Percentiles rank a stretch among this genome's conserved stretches.
phyloP scores from a whole-genome alignment of 53 echinoderm and acorn worm genomes.

The Temnopleurus reevesii region DNA sequence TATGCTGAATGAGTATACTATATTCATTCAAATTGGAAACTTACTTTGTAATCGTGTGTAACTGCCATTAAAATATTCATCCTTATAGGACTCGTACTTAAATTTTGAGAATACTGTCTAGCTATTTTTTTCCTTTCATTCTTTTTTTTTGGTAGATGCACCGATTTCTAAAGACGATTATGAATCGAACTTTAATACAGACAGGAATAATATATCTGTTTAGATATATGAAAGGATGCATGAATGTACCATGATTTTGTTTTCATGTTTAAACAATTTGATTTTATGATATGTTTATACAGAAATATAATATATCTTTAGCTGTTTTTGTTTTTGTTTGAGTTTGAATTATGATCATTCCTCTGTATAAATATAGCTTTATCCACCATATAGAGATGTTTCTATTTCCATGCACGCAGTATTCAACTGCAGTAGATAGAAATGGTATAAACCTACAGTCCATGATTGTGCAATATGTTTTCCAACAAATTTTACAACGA shows the following conservation, averaged over 20 bases:
- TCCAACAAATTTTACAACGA: neutral
- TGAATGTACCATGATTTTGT: too few species aligned
- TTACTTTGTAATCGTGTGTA: too few species aligned
- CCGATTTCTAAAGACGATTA: neutral
- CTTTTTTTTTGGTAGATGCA: too few species aligned
- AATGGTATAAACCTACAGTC: neutral
- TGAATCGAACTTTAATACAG: neutral
- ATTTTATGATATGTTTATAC: too few species aligned
- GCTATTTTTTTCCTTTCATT: neutral
- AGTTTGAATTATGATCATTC: neutral
- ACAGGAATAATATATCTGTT: neutral
- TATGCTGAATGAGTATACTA: neutral
- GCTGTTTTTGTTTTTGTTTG: neutral
- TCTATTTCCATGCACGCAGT: neutral
- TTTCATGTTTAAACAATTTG: too few species aligned
- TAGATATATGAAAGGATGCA: too few species aligned
- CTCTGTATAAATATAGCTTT: neutral
- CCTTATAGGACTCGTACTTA: too few species aligned
- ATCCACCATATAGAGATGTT: neutral
- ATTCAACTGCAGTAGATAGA: neutral
- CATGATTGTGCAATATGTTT: conserved; percentile 37
- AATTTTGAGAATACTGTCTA: too few species aligned
- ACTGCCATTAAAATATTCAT: too few species aligned
- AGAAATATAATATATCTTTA: neutral
- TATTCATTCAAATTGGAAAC: neutral